phyloP scores from a whole-genome alignment of 2,888 invertebrate species.

The Acrobasis repandana region DNA sequence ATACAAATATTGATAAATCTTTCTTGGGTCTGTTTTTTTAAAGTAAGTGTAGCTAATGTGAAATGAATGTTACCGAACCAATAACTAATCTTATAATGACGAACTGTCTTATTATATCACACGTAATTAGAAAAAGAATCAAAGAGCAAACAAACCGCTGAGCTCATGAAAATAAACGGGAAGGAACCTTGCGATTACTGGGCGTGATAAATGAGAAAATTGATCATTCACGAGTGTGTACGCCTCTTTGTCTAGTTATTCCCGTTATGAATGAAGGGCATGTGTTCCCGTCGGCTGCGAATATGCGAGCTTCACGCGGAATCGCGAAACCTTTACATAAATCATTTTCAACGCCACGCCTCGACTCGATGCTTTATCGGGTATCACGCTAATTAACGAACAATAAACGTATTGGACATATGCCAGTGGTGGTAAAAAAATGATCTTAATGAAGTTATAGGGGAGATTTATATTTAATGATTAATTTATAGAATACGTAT shows the following conservation, averaged over 20 bases:
- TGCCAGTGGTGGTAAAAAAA: not conserved
- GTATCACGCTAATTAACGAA: conserved; percentile 8
- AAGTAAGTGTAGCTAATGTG: too few relatives aligned
- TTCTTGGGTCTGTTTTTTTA: too few relatives aligned
- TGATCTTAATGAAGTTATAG: not conserved
- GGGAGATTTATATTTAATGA: too few relatives aligned
- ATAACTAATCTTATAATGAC: too few relatives aligned
- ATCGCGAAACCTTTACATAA: conserved; percentile 8
- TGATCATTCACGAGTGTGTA: conserved; percentile 45
- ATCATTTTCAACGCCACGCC: conserved; percentile 6
- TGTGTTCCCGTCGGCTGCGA: conserved; percentile 37
- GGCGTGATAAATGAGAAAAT: conserved; percentile 29
- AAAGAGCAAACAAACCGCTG: not conserved
- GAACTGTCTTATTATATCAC: too few relatives aligned
- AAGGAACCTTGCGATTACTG: not conserved
- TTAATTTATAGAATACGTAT: too few relatives aligned
- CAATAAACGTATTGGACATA: not conserved
- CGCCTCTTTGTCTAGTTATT: conserved; percentile 35
- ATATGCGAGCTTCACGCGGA: conserved; percentile 15
- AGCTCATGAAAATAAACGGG: not conserved
- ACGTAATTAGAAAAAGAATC: not conserved
- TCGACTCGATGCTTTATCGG: conserved; percentile 4
- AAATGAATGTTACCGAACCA: too few relatives aligned
- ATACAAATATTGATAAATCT: too few relatives aligned
- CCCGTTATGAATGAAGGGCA: conserved; percentile 41